Conservation (phyloP, 2,888 invertebrate genomes). For the Nineta flava region DNA sequence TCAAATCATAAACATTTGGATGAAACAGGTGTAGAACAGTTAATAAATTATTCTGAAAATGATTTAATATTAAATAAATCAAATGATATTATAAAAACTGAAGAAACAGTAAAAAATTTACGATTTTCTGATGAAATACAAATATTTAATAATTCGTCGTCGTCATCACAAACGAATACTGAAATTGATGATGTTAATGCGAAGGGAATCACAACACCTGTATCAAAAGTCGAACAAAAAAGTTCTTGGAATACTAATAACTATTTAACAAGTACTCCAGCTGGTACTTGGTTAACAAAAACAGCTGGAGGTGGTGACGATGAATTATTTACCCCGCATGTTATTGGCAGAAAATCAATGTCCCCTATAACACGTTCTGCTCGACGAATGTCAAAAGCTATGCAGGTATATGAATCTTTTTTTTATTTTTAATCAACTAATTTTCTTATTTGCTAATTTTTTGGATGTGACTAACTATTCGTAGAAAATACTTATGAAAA, state of each 20-base stretch:
- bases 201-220: too few species aligned
- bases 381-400: slow-evolving; percentile 70
- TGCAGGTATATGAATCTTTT: slow-evolving; percentile 53
- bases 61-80: too few species aligned
- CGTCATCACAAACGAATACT: too few species aligned
- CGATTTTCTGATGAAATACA: too few species aligned
- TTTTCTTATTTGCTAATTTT: neutral
- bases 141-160: too few species aligned
- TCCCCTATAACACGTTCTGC: slow-evolving; percentile 79
- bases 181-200: too few species aligned
- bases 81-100: too few species aligned
- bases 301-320: slow-evolving; percentile 6
- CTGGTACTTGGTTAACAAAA: slow-evolving; percentile 18
- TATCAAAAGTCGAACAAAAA: neutral
- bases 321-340: slow-evolving; percentile 31
- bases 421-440: neutral
- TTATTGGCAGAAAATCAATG: slow-evolving; percentile 56
- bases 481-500: too few species aligned
- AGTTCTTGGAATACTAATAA: neutral
- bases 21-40: too few species aligned
- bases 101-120: too few species aligned
- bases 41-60: too few species aligned
- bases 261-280: slow-evolving; percentile 27
- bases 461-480: neutral
- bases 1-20: too few species aligned